Percentiles rank a stretch among this genome's conserved stretches.
Evolutionary conservation across 2,797 vertebrate genomes (phyloP).

Genomic region (Pelochelys cantorii): DNA sequence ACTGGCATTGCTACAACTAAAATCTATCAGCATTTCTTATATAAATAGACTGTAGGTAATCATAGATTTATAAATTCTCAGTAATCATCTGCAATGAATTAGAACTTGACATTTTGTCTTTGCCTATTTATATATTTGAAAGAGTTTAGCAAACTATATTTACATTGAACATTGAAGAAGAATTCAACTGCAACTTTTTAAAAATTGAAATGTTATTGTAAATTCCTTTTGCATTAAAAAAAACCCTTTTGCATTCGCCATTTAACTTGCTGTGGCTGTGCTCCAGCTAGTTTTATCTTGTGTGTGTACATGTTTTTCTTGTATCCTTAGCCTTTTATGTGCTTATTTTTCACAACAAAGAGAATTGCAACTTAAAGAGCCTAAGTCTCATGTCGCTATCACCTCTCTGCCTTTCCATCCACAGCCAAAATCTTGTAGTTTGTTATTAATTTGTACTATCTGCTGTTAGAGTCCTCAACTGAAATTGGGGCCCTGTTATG

Average conservation of each 20-base stretch:
- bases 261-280: background rate
- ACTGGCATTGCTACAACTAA: slow-evolving; percentile 36
- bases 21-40: slow-evolving; percentile 7
- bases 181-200: slow-evolving; percentile 20
- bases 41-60: background rate
- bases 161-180: background rate
- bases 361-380: too few species aligned
- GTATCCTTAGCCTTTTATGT: fast-evolving
- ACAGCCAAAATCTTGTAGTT: fast-evolving
- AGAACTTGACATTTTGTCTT: slow-evolving; percentile 31
- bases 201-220: slow-evolving; percentile 17
- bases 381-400: background rate
- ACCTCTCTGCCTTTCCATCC: background rate
- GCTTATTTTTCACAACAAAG: too few species aligned
- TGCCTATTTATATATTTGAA: background rate
- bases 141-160: slow-evolving; percentile 9
- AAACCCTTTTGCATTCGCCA: slow-evolving; percentile 18
- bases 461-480: fast-evolving
- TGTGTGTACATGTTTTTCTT: fast-evolving
- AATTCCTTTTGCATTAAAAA: background rate
- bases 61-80: background rate
- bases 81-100: background rate
- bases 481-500: background rate
- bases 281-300: background rate
- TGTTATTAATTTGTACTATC: background rate